Evolutionary conservation across 2,888 invertebrate genomes (phyloP).

Genomic region (Volucella bombylans): DNA sequence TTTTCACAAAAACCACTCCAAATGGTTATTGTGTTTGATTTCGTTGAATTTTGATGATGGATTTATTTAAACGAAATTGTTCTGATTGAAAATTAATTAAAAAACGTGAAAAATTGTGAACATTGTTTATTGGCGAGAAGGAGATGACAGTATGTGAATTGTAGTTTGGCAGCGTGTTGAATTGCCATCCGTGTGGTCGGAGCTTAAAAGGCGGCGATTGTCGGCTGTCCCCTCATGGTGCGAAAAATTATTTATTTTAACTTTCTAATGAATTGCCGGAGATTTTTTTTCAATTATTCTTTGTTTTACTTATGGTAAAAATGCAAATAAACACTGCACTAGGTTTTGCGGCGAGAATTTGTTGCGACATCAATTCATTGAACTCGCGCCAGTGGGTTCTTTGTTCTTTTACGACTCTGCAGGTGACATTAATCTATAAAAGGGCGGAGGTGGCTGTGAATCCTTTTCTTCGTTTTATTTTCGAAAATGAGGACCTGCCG

Average conservation of each 20-base stretch:
- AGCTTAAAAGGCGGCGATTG: conserved; percentile 68
- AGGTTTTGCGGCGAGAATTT: neutral
- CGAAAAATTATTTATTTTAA: conserved; percentile 40
- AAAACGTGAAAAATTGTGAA: conserved; percentile 44
- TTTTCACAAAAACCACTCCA: neutral
- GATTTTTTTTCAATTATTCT: neutral
- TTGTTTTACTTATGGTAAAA: neutral
- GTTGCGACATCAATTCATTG: neutral
- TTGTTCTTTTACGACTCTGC: conserved; percentile 42
- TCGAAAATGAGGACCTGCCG: no score
- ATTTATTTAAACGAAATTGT: neutral
- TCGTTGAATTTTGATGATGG: neutral
- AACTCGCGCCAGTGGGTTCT: conserved; percentile 7
- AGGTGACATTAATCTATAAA: conserved; percentile 57
- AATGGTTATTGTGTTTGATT: neutral
- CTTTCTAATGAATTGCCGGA: neutral
- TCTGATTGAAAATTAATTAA: conserved; percentile 22
- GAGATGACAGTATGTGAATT: conserved; percentile 38
- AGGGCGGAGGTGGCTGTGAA: conserved; percentile 53
- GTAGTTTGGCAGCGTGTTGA: conserved; percentile 50
- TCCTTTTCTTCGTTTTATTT: conserved; percentile 11
- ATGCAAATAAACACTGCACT: neutral
- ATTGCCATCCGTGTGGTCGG: conserved; percentile 50
- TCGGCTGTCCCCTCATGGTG: conserved; percentile 56
- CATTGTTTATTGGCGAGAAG: conserved; percentile 61